phyloP scores from a whole-genome alignment of 2,113 vertebrate genomes.

The Tragulus kanchil region DNA sequence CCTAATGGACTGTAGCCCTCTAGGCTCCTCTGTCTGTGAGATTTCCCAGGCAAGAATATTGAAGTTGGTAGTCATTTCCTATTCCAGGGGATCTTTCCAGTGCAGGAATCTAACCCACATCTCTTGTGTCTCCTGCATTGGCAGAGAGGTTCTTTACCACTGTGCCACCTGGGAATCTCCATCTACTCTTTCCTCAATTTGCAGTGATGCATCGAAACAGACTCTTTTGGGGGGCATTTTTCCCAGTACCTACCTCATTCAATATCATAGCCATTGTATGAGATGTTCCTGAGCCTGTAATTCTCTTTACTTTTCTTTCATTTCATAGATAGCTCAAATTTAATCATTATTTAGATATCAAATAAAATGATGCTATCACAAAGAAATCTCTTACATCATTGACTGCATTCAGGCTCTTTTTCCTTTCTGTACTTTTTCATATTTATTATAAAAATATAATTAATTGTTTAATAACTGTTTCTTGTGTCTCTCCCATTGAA shows the following conservation, averaged over 20 bases:
- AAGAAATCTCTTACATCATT: not conserved
- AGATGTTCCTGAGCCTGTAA: not conserved
- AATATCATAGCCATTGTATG: not conserved
- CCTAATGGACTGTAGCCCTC: no score
- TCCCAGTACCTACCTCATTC: not conserved
- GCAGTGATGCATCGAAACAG: not conserved
- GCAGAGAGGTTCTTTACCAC: no score
- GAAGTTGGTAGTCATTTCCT: no score
- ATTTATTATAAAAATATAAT: not conserved
- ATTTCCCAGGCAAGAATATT: no score
- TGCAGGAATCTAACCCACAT: no score
- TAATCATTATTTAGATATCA: conserved; percentile 1
- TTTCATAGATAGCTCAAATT: not conserved
- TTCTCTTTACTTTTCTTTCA: not conserved
- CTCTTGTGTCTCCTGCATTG: no score
- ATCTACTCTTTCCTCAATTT: not conserved
- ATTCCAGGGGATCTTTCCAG: no score
- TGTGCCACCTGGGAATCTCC: no score
- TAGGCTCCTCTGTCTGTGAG: no score
- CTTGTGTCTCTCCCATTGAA: not conserved
- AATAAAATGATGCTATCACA: not conserved
- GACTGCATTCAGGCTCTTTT: not conserved
- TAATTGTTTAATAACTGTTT: not conserved
- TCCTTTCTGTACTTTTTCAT: not conserved
- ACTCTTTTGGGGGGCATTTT: not conserved